phyloP scores from a whole-genome alignment of 2,888 invertebrate species.

The Clepsis dumicolana region DNA sequence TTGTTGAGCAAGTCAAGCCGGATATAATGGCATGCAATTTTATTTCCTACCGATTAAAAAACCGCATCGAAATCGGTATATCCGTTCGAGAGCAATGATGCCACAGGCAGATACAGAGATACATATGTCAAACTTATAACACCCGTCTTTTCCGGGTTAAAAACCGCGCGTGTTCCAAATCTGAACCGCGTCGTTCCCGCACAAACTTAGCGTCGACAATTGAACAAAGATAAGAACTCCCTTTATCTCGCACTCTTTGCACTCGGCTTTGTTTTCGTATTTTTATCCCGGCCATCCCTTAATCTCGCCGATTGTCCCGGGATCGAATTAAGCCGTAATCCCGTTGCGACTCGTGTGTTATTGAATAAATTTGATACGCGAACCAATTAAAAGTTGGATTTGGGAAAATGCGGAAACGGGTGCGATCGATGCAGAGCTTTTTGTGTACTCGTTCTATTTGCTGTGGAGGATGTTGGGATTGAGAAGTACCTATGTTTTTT shows the following conservation, averaged over 20 bases:
- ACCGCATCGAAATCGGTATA: no score
- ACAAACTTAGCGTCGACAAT: constrained; percentile 24
- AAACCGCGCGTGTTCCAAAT: not conserved
- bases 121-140: no score
- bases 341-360: constrained; percentile 26
- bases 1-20: no score
- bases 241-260: constrained; percentile 23
- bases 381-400: constrained; percentile 39
- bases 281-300: constrained; percentile 21
- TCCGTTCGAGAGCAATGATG: no score
- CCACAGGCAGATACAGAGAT: no score
- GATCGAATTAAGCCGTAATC: constrained; percentile 28
- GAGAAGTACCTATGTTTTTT: no score
- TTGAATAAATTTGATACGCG: constrained; percentile 33
- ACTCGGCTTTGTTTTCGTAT: constrained; percentile 26
- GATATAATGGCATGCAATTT: no score
- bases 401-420: not conserved
- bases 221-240: constrained; percentile 37
- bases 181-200: not conserved
- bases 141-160: not conserved
- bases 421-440: not conserved
- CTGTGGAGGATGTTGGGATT: no score
- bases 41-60: no score
- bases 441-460: not conserved
- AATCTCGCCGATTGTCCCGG: constrained; percentile 25